A percentile compares a stretch with the other conserved stretches of the same genome.
phyloP scores from a whole-genome alignment of 2,888 invertebrate species.

The Itoplectis maculator region DNA sequence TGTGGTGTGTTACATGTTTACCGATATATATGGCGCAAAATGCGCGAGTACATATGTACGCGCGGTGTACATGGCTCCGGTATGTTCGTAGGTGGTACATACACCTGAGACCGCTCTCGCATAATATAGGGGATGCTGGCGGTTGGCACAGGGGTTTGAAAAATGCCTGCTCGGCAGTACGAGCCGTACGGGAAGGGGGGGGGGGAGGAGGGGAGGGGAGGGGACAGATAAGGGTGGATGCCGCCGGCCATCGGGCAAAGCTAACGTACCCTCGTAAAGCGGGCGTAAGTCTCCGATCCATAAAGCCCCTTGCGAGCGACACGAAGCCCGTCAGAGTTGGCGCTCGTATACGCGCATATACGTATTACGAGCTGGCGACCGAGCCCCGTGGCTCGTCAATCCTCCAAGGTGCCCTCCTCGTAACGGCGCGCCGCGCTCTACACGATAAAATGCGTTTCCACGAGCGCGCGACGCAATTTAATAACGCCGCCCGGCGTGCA shows the following conservation, averaged over 20 bases:
- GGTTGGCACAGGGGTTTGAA: constrained; percentile 45
- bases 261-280: constrained; percentile 69
- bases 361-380: constrained; percentile 35
- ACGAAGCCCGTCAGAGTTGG: constrained; percentile 57
- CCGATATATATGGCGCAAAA: not conserved
- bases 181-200: no score
- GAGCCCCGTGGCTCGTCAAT: constrained; percentile 43
- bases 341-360: constrained; percentile 17
- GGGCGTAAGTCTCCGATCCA: constrained; percentile 73
- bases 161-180: constrained; percentile 55
- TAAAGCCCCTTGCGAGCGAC: constrained; percentile 65
- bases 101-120: constrained; percentile 43
- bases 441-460: constrained; percentile 4
- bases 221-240: constrained; percentile 36
- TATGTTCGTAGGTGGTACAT: constrained; percentile 10
- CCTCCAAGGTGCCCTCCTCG: constrained; percentile 13
- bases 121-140: constrained; percentile 29
- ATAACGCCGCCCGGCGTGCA: not conserved
- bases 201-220: no score
- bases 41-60: not conserved
- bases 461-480: not conserved
- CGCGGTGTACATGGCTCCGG: no score
- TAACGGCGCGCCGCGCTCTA: not conserved
- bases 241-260: constrained; percentile 49
- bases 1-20: not conserved